Evolutionary conservation across 2,797 vertebrate species (phyloP).

Genomic region (Halcyon chelicuti): DNA sequence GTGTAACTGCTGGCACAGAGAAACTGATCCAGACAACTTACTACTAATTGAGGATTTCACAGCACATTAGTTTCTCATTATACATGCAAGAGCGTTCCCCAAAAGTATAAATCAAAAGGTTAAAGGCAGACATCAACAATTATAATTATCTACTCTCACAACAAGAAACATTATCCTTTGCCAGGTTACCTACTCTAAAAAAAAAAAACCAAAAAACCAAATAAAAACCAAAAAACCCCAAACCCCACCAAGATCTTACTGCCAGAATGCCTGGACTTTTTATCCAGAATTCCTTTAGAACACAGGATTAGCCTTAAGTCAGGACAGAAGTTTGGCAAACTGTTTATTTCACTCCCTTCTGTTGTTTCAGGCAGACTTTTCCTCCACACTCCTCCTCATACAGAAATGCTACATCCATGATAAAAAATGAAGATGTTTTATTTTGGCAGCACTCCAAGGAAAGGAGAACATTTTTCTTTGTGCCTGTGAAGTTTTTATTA

Average conservation of each 20-base stretch:
- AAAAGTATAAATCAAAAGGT: background rate
- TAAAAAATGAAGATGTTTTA: background rate
- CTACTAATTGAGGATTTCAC: background rate
- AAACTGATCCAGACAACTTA: background rate
- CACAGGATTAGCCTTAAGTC: background rate
- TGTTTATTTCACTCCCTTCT: constrained; percentile 7
- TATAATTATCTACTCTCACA: background rate
- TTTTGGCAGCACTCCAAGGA: background rate
- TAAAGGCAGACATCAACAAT: background rate
- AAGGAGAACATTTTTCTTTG: background rate
- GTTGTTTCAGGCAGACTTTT: background rate
- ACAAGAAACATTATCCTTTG: background rate
- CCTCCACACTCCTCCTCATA: background rate
- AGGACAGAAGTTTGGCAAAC: constrained; percentile 1
- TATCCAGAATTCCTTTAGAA: background rate
- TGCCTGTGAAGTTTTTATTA: background rate
- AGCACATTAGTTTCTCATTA: constrained; percentile 10
- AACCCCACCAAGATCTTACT: background rate
- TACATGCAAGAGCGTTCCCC: background rate
- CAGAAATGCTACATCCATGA: background rate
- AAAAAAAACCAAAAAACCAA: background rate
- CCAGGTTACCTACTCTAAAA: background rate
- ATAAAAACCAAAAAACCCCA: no score
- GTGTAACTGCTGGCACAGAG: background rate
- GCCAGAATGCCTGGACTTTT: constrained; percentile 20